Evolutionary conservation across 2,888 invertebrate genomes (phyloP).

Genomic region (Heliconius hortense): DNA sequence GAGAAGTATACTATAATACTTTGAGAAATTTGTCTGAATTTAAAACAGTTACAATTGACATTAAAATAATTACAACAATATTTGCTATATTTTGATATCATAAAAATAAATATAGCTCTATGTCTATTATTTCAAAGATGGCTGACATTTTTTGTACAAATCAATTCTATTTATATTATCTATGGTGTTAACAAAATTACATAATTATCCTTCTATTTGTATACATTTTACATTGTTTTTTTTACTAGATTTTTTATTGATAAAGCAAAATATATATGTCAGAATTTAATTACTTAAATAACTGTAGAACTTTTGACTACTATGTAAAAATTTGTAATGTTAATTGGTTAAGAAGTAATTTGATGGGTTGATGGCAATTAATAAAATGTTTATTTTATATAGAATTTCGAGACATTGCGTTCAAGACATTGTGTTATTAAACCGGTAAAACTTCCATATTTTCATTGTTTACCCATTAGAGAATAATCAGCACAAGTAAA

Average conservation of each 20-base stretch:
- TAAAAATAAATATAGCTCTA: slow-evolving; percentile 11
- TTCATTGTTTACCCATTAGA: no score
- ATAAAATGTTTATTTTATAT: background rate
- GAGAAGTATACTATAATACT: no score
- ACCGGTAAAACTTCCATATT: no score
- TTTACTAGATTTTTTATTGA: background rate
- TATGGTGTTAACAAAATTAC: slow-evolving; percentile 7
- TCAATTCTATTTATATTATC: background rate
- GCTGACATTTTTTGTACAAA: slow-evolving; percentile 18
- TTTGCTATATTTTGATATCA: background rate
- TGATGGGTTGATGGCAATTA: background rate
- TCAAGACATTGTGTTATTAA: background rate
- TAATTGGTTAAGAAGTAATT: background rate
- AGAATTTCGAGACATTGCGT: background rate
- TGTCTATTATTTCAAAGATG: background rate
- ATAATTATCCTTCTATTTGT: slow-evolving; percentile 2
- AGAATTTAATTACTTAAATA: background rate
- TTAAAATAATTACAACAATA: background rate
- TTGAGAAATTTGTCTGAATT: no score
- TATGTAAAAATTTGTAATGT: background rate
- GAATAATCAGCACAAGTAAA: no score
- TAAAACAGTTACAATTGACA: background rate
- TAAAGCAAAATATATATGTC: slow-evolving; percentile 5
- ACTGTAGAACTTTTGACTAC: background rate
- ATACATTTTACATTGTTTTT: slow-evolving; percentile 12